phyloP scores from a whole-genome alignment of 2,888 invertebrate genomes.

The Bhutanitis thaidina region DNA sequence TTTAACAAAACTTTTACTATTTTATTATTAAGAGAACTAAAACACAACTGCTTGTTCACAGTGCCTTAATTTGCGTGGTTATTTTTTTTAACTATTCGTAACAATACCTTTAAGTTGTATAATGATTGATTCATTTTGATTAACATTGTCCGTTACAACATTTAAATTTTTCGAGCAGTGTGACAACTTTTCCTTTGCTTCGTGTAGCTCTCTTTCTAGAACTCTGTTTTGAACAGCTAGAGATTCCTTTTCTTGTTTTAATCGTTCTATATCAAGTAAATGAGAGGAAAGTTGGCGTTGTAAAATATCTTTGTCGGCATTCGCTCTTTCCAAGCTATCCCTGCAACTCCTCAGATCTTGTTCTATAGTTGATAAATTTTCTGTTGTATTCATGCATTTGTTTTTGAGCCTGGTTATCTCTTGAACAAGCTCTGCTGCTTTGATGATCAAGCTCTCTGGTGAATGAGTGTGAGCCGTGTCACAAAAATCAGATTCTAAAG shows the following conservation, averaged over 20 bases:
- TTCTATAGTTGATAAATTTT: constrained; percentile 81
- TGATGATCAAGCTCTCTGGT: constrained; percentile 86
- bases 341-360: constrained; percentile 83
- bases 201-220: constrained; percentile 85
- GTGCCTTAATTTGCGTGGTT: too few relatives aligned
- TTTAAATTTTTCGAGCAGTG: constrained; percentile 83
- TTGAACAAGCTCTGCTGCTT: constrained; percentile 88
- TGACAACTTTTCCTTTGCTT: constrained; percentile 83
- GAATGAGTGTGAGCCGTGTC: constrained; percentile 82
- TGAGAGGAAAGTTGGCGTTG: constrained; percentile 86
- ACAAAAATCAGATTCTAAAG: constrained; percentile 85
- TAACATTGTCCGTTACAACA: constrained; percentile 83
- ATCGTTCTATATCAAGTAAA: constrained; percentile 84
- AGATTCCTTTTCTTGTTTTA: constrained; percentile 89
- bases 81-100: too few relatives aligned
- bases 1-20: too few relatives aligned
- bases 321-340: constrained; percentile 82
- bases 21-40: too few relatives aligned
- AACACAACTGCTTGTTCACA: too few relatives aligned
- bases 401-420: constrained; percentile 84
- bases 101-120: constrained; percentile 84
- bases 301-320: constrained; percentile 86
- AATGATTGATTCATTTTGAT: constrained; percentile 84
- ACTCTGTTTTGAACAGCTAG: constrained; percentile 86
- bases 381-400: constrained; percentile 79